Evolutionary conservation across 2,113 vertebrate genomes (phyloP).

Genomic region (Trachemys scripta): DNA sequence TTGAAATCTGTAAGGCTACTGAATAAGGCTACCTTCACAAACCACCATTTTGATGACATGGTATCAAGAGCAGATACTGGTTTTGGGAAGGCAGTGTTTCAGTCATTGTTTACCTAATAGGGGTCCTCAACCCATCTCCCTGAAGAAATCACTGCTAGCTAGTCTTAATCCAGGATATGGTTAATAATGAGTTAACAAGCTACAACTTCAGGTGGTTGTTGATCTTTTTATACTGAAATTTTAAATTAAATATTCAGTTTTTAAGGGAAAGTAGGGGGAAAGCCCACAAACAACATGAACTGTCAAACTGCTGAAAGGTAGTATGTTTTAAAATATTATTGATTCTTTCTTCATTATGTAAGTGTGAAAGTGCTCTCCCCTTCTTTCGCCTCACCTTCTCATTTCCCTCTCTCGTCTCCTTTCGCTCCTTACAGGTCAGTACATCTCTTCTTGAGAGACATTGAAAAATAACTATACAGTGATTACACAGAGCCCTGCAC

Average conservation of each 20-base stretch:
- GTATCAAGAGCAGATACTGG: neutral
- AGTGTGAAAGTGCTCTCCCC: neutral
- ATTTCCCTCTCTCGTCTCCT: neutral
- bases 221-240: neutral
- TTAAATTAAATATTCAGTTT: neutral
- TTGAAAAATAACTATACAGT: neutral
- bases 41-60: neutral
- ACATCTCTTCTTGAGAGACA: neutral
- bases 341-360: neutral
- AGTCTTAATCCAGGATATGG: neutral
- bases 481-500: neutral
- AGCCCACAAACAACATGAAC: neutral
- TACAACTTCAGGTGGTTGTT: neutral
- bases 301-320: neutral
- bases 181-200: neutral
- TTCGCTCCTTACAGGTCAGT: neutral
- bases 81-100: neutral
- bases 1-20: neutral
- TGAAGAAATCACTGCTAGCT: neutral
- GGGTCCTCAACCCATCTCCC: neutral
- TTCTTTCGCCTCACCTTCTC: neutral
- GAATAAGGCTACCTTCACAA: neutral
- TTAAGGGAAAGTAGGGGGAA: neutral
- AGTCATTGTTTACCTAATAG: neutral
- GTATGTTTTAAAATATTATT: neutral